Base-by-base conservation (phyloP, 2,888 invertebrate species). In the Amphipoea lucens region DNA sequence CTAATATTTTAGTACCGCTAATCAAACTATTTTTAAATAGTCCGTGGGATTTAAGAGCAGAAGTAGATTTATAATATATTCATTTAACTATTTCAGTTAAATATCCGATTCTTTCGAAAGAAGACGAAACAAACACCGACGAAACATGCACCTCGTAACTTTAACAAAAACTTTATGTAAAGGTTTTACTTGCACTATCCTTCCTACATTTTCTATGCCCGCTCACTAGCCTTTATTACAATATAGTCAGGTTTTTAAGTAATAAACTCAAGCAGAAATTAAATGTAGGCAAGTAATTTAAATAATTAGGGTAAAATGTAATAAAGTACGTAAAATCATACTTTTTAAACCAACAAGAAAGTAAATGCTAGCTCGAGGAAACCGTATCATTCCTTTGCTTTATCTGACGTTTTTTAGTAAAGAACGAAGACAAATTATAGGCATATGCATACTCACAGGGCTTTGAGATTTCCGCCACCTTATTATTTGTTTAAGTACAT, bases 401-500 rank as follows among this genome's bases (percentile, higher is more conserved):
- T 51, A 29, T 5, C 17, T 40, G 62, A 20, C 2, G 6, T 62
- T 20, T 42, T 12, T 2, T 40, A 23, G 4, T 51, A 51, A n/a
- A 62, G 14, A 20, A 74, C 14, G 2, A 23, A 65, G 2, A 7
- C 20, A 51, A 51, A 73, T 40, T 17, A 63, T 9, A 70, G 17
- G 17, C 6, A 0, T 29, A 63, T 40, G 5, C 11, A 57, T 67
- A 51, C 1, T 66, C 29, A 40, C 20, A 23, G 57, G 14, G 0
- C 60, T 29, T 45, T 51, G 36, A 74, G 9, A 36, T 40, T 57
- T 9, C n/a, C n/a, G 9, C 40, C 11, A 48, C 14, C 14, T 11
- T 74, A 23, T 62, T 73, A 40, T 42, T 76, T 70, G 51, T 67
- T 76, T 42, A 57, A 23, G 6, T 54, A 9, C n/a, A 74, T 76